Percentiles rank a stretch among this genome's conserved stretches.
Conservation (phyloP, 2,113 vertebrate genomes). For the Saimiri boliviensis region DNA sequence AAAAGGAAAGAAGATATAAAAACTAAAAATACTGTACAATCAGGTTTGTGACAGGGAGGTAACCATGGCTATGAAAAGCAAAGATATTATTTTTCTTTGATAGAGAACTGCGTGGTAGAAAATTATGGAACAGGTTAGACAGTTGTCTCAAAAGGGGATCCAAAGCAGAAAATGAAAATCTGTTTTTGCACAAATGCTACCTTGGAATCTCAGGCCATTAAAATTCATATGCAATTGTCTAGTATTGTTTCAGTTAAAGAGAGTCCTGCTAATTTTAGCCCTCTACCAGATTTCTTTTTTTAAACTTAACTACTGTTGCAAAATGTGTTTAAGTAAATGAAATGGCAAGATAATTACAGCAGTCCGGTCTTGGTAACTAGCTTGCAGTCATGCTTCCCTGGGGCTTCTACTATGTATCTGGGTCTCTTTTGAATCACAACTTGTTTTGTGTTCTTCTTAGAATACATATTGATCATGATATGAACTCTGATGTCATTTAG, state of each 20-base stretch:
- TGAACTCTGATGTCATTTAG: not conserved
- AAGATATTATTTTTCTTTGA: not conserved
- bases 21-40: not conserved
- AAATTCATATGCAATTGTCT: not conserved
- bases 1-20: not conserved
- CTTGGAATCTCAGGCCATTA: not conserved
- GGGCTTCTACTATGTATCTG: not conserved
- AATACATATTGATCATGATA: not conserved
- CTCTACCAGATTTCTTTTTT: not conserved
- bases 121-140: not conserved
- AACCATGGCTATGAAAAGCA: not conserved
- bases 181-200: not conserved
- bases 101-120: not conserved
- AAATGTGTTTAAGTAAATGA: slow-evolving; percentile 30
- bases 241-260: not conserved
- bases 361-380: not conserved
- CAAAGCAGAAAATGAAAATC: not conserved
- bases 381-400: not conserved
- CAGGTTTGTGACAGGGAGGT: not conserved
- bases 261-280: not conserved
- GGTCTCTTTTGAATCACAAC: not conserved
- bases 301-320: not conserved
- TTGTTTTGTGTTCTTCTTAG: not conserved
- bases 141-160: not conserved
- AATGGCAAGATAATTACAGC: not conserved